These are phyloP conservation scores for Galleria mellonella DNA, from an alignment of 1,140 invertebrate genomes.

Conservation along the genomic window DNA sequence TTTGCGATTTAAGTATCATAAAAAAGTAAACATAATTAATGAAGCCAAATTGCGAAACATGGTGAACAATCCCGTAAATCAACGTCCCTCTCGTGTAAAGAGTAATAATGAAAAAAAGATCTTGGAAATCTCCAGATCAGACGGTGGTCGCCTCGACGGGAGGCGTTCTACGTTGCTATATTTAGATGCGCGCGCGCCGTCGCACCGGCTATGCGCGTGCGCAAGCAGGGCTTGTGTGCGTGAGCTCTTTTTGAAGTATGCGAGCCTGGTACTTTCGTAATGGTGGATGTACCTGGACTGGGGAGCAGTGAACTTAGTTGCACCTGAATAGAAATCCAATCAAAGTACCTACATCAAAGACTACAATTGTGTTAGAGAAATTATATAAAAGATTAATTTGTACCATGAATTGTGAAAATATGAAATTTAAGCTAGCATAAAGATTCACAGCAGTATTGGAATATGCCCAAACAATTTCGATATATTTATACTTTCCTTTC, in stretches of 20 bases:
- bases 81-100: too few relatives aligned
- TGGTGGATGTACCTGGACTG: conserved; percentile 6
- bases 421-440: too few relatives aligned
- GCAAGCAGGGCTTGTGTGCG: conserved; percentile 11
- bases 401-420: too few relatives aligned
- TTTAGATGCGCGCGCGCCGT: conserved; percentile 53
- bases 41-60: too few relatives aligned
- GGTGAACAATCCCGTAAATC: too few relatives aligned
- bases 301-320: conserved; percentile 21
- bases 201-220: conserved; percentile 41
- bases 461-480: too few relatives aligned
- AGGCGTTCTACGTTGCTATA: conserved; percentile 43
- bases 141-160: conserved; percentile 35
- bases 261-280: conserved; percentile 19
- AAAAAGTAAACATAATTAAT: too few relatives aligned
- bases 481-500: too few relatives aligned
- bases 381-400: too few relatives aligned
- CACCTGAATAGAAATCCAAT: not conserved
- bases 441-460: too few relatives aligned
- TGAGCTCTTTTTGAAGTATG: conserved; percentile 16
- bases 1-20: too few relatives aligned
- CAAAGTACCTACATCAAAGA: conserved; percentile 12
- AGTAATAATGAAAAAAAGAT: conserved; percentile 40
- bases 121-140: conserved; percentile 55
- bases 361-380: too few relatives aligned